Evolutionary conservation across 2,113 vertebrate genomes (phyloP).

Genomic region (Accipiter virgatus): DNA sequence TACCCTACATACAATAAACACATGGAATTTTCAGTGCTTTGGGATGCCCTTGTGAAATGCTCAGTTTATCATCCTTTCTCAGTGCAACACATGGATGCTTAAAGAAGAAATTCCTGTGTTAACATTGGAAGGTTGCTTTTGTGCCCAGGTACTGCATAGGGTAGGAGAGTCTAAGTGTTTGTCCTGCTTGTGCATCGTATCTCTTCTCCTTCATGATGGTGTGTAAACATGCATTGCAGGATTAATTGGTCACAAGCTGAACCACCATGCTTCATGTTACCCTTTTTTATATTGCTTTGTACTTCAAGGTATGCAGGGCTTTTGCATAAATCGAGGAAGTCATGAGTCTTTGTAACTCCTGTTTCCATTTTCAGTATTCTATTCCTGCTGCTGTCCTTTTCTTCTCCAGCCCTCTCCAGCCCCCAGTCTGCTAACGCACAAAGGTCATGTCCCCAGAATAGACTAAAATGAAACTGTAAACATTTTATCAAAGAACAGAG

Average conservation of each 20-base stretch:
- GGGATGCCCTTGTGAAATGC: not conserved
- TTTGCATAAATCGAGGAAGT: not conserved
- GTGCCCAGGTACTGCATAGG: not conserved
- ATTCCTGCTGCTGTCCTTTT: not conserved
- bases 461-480: not conserved
- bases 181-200: not conserved
- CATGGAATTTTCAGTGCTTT: not conserved
- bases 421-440: not conserved
- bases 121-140: not conserved
- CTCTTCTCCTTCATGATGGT: not conserved
- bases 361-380: not conserved
- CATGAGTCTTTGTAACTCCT: not conserved
- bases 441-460: not conserved
- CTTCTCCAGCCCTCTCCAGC: not conserved
- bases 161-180: not conserved
- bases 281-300: not conserved
- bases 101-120: slow-evolving; percentile 2
- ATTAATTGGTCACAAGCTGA: not conserved
- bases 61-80: not conserved
- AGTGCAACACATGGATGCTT: not conserved
- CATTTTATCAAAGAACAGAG: not conserved
- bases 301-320: not conserved
- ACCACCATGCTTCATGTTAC: not conserved
- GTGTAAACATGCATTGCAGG: not conserved
- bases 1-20: not conserved